Percentiles rank a stretch among this genome's conserved stretches.
Evolutionary conservation across 2,888 invertebrate species (phyloP).

Genomic region (Caenorhabditis zanzibari): DNA sequence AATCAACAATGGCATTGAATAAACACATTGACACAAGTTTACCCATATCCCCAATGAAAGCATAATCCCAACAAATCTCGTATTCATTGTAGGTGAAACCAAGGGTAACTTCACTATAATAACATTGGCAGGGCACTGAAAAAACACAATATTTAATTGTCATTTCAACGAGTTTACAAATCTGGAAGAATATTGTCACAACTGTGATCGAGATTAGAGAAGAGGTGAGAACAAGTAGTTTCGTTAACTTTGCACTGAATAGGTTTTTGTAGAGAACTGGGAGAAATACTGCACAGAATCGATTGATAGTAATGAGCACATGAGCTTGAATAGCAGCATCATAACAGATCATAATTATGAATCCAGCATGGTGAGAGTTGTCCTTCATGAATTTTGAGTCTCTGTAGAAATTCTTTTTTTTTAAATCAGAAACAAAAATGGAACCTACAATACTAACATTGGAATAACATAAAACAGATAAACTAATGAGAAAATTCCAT

Average conservation of each 20-base stretch:
- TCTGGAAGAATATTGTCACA: slow-evolving; percentile 12
- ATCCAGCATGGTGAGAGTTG: slow-evolving; percentile 15
- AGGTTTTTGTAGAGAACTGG: slow-evolving; percentile 30
- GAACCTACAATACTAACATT: no score
- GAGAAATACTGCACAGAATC: slow-evolving; percentile 41
- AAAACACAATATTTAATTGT: no score
- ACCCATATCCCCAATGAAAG: slow-evolving; percentile 1
- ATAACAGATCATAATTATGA: slow-evolving; percentile 4
- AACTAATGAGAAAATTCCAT: no score
- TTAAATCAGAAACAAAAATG: no score
- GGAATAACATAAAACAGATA: no score
- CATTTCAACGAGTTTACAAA: not conserved
- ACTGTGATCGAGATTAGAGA: not conserved
- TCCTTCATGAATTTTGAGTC: not conserved
- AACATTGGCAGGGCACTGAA: slow-evolving; percentile 31
- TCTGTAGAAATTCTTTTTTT: not conserved
- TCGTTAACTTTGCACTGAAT: not conserved
- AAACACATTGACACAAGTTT: slow-evolving; percentile 15
- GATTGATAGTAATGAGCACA: slow-evolving; percentile 13
- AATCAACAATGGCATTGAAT: slow-evolving; percentile 6
- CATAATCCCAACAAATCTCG: slow-evolving; percentile 9
- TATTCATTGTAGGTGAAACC: slow-evolving; percentile 6
- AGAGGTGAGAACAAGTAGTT: not conserved
- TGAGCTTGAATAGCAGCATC: slow-evolving; percentile 32
- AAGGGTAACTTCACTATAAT: not conserved